phyloP scores from a whole-genome alignment of 2,797 vertebrate genomes.

The Chelon labrosus region DNA sequence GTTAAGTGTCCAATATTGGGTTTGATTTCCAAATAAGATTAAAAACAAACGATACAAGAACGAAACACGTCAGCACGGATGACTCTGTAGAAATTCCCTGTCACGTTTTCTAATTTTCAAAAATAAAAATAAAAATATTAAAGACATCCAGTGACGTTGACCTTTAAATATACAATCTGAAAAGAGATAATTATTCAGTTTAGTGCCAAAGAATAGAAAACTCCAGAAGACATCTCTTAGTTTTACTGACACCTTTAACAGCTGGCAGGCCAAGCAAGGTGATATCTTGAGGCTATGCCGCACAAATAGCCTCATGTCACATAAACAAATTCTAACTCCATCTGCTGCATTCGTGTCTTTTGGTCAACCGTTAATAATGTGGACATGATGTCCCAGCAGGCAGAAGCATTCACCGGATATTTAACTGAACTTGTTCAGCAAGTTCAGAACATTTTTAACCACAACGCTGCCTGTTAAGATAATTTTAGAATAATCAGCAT shows the following conservation, averaged over 20 bases:
- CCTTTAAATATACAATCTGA: background rate
- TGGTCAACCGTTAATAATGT: conserved; percentile 73
- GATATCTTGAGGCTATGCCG: conserved; percentile 20
- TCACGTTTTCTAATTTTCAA: too few relatives aligned
- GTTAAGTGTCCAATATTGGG: background rate
- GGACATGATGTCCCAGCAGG: conserved; percentile 47
- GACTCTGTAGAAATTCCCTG: background rate
- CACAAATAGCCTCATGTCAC: conserved; percentile 39
- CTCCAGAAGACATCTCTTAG: background rate
- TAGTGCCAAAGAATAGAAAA: too few relatives aligned
- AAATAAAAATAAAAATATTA: background rate
- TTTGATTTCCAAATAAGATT: background rate
- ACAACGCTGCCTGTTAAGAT: background rate
- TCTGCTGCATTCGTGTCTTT: conserved; percentile 67
- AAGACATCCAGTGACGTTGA: background rate
- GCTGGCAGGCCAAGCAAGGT: conserved; percentile 19
- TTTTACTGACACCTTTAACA: conserved; percentile 3
- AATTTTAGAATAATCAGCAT: background rate
- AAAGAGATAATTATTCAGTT: background rate
- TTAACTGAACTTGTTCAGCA: conserved; percentile 18
- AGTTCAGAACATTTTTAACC: conserved; percentile 15
- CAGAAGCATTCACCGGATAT: conserved; percentile 41
- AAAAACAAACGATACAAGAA: background rate
- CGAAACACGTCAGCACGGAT: background rate
- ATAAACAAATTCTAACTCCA: conserved; percentile 64